Evolutionary conservation across 2,797 vertebrate genomes (phyloP).

Genomic region (Eptatretus atami): DNA sequence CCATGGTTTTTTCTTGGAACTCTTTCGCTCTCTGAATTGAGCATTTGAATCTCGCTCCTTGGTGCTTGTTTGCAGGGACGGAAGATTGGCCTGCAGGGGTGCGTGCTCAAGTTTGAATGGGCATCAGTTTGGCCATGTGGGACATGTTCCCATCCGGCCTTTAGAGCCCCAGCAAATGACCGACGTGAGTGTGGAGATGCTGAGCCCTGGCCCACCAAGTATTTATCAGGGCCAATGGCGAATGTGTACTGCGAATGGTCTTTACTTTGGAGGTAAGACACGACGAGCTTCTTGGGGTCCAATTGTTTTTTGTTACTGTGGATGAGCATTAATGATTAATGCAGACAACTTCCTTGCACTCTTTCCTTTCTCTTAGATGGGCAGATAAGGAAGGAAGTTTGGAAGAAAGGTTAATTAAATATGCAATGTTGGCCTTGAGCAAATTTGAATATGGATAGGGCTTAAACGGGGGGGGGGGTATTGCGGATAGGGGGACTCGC

Average conservation of each 20-base stretch:
- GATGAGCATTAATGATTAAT: too few species aligned
- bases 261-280: conserved; percentile 86
- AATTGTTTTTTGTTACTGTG: conserved; percentile 27
- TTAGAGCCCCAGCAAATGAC: conserved; percentile 85
- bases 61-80: conserved; percentile 20
- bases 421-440: too few species aligned
- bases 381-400: too few species aligned
- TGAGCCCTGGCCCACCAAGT: conserved; percentile 57
- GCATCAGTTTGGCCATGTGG: conserved; percentile 96
- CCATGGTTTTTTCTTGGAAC: neutral
- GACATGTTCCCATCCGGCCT: conserved; percentile 76
- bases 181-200: conserved; percentile 94
- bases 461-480: too few species aligned
- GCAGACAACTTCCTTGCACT: too few species aligned
- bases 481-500: too few species aligned
- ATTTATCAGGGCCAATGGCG: conserved; percentile 99
- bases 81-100: conserved; percentile 93
- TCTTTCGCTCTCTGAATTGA: neutral
- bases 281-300: neutral
- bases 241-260: conserved; percentile 91
- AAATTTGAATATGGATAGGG: too few species aligned
- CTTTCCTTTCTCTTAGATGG: too few species aligned
- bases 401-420: too few species aligned
- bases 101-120: conserved; percentile 88
- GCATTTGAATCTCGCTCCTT: neutral